Base-by-base conservation (phyloP, 2,113 vertebrate species). In the Petroica traversi region DNA sequence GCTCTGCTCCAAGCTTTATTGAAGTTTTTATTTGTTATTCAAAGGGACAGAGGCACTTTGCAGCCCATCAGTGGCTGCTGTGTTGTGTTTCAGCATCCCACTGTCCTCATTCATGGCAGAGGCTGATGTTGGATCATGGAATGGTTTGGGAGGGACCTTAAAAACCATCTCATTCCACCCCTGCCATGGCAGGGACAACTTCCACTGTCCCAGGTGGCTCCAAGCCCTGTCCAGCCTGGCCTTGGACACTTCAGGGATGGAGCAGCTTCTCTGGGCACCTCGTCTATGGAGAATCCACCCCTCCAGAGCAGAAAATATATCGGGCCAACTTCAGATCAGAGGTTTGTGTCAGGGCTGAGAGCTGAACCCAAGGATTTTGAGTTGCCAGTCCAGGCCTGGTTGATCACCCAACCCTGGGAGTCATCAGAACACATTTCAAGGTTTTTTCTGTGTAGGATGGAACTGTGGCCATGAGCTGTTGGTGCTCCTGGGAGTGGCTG, bases 391-490 rank as follows among this genome's bases (percentile, higher is more conserved):
- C 49, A 15, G 41, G 48, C 14, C 28, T 28, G 52, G 52, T 8
- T 67, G 26, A 31, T 62, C 51, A 20, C 34, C n/a, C 41, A 33
- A 1, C 26, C 16, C 28, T 52, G 33, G 13, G 13, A 24, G 19
- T 16, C 40, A 63, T 5, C 6, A 5, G 23, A 46, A 29, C 2
- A 6, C 3, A 0, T 33, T 5, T 17, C 11, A 15, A 33, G 17
- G 40, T 2, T 10, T 29, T 55, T 52, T 16, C 4, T 43, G 31
- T n/a, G 23, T 10, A 0, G 36, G 34, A 1, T 15, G 63, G 28
- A 22, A 0, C 18, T 4, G 9, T n/a, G 67, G 52, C 49, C 54
- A 2, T 0, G 5, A 28, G 36, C 61, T 51, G 22, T 0, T 9
- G n/a, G 0, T 36, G 43, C 48, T 55, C 1, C 0, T 23, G 58